Evolutionary conservation across 2,888 invertebrate species (phyloP).

Genomic region (Tillus elongatus): DNA sequence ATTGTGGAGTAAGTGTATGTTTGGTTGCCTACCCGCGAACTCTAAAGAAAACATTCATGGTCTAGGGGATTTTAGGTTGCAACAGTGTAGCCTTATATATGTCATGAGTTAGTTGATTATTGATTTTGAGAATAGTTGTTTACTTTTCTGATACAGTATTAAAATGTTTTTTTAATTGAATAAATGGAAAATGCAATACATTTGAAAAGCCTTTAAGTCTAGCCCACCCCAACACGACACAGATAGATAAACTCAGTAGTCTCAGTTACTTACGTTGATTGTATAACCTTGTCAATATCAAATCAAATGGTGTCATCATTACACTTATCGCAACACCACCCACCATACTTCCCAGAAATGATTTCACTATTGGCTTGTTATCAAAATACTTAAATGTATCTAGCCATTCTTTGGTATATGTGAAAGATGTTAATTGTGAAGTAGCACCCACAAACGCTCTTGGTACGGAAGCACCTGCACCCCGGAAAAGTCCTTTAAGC

Average conservation of each 20-base stretch:
- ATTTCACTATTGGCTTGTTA: slow-evolving; percentile 47
- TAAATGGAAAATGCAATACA: no score
- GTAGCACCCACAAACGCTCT: slow-evolving; percentile 69
- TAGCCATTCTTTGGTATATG: slow-evolving; percentile 50
- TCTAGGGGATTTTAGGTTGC: no score
- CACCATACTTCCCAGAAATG: slow-evolving; percentile 60
- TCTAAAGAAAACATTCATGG: no score
- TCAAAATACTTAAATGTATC: slow-evolving; percentile 30
- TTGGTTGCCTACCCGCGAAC: no score
- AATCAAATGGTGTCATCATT: slow-evolving; percentile 80
- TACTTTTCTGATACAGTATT: neutral
- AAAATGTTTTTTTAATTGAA: no score
- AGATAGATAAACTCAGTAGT: neutral
- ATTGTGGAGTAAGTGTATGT: no score
- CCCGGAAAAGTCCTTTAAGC: slow-evolving; percentile 64
- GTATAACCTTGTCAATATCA: slow-evolving; percentile 76
- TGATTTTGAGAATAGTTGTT: neutral
- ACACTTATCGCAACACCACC: slow-evolving; percentile 68
- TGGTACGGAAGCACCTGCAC: slow-evolving; percentile 63
- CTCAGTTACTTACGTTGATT: slow-evolving; percentile 62
- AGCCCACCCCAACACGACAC: no score
- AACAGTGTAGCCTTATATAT: no score
- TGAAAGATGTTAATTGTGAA: slow-evolving; percentile 73
- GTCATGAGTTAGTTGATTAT: no score
- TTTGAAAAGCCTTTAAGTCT: no score